These are phyloP conservation scores for Mormyrus proboscirostris DNA, from an alignment of 2,797 vertebrate genomes.

Conservation along the genomic window DNA sequence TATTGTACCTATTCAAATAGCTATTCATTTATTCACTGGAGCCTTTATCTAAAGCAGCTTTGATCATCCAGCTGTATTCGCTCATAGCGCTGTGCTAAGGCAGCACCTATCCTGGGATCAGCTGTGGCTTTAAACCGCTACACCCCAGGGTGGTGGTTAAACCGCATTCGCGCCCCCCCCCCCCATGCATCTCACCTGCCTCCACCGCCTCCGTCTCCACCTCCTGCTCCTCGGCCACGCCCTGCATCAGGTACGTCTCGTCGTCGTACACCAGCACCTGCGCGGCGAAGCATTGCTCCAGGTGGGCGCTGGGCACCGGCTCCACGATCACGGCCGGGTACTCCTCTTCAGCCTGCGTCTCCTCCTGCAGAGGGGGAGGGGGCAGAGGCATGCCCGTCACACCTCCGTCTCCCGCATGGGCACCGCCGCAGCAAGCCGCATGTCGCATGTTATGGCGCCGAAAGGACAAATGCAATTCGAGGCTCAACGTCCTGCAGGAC, in stretches of 20 bases:
- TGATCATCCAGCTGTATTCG: not conserved
- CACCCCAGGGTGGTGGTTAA: not conserved
- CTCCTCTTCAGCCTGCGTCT: constrained; percentile 56
- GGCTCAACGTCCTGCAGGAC: not conserved
- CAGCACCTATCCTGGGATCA: not conserved
- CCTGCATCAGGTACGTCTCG: constrained; percentile 83
- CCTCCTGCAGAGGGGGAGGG: constrained; percentile 36
- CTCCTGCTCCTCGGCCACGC: constrained; percentile 82
- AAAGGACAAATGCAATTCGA: not conserved
- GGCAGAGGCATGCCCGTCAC: not conserved
- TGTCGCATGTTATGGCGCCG: not conserved
- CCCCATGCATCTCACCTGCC: constrained; percentile 57
- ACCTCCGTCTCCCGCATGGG: not conserved
- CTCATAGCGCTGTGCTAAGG: not conserved
- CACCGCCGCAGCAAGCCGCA: not conserved
- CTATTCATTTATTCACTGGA: not conserved
- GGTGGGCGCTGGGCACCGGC: constrained; percentile 69
- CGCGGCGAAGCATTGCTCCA: constrained; percentile 73
- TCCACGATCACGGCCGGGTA: constrained; percentile 86
- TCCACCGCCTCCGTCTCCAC: constrained; percentile 77
- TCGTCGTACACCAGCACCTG: constrained; percentile 82
- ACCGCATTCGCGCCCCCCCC: not conserved
- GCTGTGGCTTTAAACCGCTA: not conserved
- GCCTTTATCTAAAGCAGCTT: not conserved
- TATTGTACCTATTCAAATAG: not conserved